Base-by-base conservation (phyloP, 53 echinoderm and acorn worm genomes). In the Holothuria leucospilota region DNA sequence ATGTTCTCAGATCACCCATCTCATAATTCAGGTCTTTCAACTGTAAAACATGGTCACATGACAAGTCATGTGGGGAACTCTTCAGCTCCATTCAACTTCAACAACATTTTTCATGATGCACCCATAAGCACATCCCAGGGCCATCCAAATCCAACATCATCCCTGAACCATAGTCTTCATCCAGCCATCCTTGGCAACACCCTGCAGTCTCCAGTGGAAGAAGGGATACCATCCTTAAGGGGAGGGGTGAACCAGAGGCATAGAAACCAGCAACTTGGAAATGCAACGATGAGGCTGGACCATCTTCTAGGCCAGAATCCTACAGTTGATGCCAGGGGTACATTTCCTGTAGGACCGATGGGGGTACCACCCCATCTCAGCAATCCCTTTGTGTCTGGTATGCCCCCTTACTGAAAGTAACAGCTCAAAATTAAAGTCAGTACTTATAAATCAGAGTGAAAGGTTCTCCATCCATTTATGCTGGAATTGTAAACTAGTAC, bases 1-100 rank as follows among this genome's bases (percentile, higher is more conserved):
- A 93, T 95, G 9, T 98, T 98, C 85, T 91, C 89, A 13, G 98
- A 98, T 14, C 95, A 95, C 20, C 90, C 88, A 14, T 70, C 87
- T 30, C 95, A 95, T 71, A 94, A 94, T 82, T 88, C 94, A 41
- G 81, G 88, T 70, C 94, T 92, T 71, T 69, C 93, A n/a, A 88
- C 93, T 15, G 94, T 90, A 28, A 92, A 94, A 38, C 88, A 92
- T 29, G 85, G 86, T 0, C 77, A 87, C 51, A 53, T 87, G 66
- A 56, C 85, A 6, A 29, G 63, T 8, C 82, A 82, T 24, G 84
- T 90, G 15, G 85, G 82, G 21, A 77, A 90, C 13, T 79, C 91
- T 8, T 63, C 89, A 7, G 89, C 73, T 39, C 84, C 87, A 4
- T 98, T 98, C 83, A 98, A 95, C 78, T 95, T 95, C 74, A 94